Evolutionary conservation across 2,888 invertebrate genomes (phyloP).

Genomic region (Thera obeliscata): DNA sequence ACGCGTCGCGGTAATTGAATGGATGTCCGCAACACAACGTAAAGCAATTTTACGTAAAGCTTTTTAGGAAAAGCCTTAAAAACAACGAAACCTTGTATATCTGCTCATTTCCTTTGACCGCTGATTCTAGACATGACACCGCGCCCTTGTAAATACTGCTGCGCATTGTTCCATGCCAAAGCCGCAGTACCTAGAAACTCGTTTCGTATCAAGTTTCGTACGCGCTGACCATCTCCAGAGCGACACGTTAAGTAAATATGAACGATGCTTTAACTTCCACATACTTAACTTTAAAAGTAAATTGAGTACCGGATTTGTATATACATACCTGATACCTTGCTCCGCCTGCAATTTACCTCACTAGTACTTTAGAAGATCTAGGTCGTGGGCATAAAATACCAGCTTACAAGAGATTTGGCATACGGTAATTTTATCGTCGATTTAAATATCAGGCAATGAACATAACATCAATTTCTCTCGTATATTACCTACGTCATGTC

Average conservation of each 20-base stretch:
- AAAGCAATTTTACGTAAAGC: background rate
- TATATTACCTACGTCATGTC: slow-evolving; percentile 22
- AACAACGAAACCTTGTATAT: slow-evolving; percentile 10
- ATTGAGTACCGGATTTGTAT: slow-evolving; percentile 9
- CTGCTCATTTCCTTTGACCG: slow-evolving; percentile 22
- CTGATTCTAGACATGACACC: slow-evolving; percentile 26
- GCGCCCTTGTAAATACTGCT: slow-evolving; percentile 44
- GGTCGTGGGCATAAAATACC: background rate
- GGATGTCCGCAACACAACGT: slow-evolving; percentile 14
- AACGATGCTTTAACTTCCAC: slow-evolving; percentile 11
- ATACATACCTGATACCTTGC: too few relatives aligned
- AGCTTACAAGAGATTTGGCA: slow-evolving; percentile 1
- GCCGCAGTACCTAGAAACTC: slow-evolving; percentile 58
- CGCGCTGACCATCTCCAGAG: slow-evolving; percentile 48
- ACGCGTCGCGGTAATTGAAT: slow-evolving; percentile 25
- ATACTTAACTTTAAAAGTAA: slow-evolving; percentile 13
- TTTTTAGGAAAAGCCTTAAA: background rate
- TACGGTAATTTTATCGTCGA: slow-evolving; percentile 8
- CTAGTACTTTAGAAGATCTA: background rate
- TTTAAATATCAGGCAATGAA: slow-evolving; percentile 12
- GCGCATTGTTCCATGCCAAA: slow-evolving; percentile 59
- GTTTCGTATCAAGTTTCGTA: slow-evolving; percentile 64
- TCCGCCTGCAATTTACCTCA: too few relatives aligned
- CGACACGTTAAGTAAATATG: slow-evolving; percentile 28
- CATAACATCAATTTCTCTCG: slow-evolving; percentile 16